Evolutionary conservation across 2,888 invertebrate genomes (phyloP), one percentile per base, ranked within the genome.

Genomic region (Blastobasis adustella): DNA sequence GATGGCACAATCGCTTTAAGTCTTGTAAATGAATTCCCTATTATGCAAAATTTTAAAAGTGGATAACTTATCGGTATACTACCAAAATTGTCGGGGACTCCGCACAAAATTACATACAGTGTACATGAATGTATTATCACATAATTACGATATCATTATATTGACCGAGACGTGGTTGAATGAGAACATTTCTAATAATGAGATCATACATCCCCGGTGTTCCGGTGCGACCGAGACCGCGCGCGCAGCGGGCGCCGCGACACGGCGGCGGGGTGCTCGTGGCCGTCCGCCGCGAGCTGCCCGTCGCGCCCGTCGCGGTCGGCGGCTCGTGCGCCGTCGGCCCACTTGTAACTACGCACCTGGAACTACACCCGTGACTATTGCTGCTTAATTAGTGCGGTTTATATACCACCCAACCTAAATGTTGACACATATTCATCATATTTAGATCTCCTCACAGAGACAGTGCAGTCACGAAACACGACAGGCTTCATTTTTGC

Each of bases 61-160:
- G 45, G 38, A 42, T 41, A 50, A 50, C 9, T 7, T 46, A 23
- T 41, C 37, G 5, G 40, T 52, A 45, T 52, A 45, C n/a, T 49
- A 48, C 37, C 51, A 52, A 49, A 48, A 52, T 45, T 52, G 51
- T 49, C 42, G 40, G 38, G 51, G 51, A n/a, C 41, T 52, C 1
- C 48, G 42, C 8, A 44, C 51, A 6, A 52, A 52, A 45, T 43
- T 52, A 8, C 38, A 45, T 8, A 40, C 39, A 2, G 8, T 52
- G 5, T 42, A 45, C 37, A 7, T 37, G 4, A 52, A 48, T 41
- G 10, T 48, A 36, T 37, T 52, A 37, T 23, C 37, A 2, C 42
- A 41, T 49, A 10, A 45, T 9, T 52, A 48, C 36, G 48, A 52
- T 40, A 10, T 52, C 5, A 45, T 52, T 40, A 10, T 52, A 6